phyloP scores from a whole-genome alignment of 2,888 invertebrate genomes.

The Hypena proboscidalis region DNA sequence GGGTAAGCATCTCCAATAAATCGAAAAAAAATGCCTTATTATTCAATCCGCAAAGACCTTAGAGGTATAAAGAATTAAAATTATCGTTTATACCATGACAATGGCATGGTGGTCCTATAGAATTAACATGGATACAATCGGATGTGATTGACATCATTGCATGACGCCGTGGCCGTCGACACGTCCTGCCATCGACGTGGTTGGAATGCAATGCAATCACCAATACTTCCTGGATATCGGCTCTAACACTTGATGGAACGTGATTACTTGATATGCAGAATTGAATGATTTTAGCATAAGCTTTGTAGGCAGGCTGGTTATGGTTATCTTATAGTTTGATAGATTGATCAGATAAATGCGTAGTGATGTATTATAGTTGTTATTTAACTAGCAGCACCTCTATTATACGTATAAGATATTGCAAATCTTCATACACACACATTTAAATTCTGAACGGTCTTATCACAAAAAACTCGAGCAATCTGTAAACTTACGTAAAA shows the following conservation, averaged over 20 bases:
- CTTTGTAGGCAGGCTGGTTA: too few species aligned
- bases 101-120: slow-evolving; percentile 59
- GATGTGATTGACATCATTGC: slow-evolving; percentile 67
- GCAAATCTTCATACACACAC: too few species aligned
- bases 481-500: too few species aligned
- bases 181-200: slow-evolving; percentile 74
- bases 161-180: slow-evolving; percentile 61
- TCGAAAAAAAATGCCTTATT: slow-evolving; percentile 50
- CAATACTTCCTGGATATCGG: slow-evolving; percentile 52
- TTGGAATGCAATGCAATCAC: slow-evolving; percentile 52
- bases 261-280: slow-evolving; percentile 10
- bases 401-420: too few species aligned
- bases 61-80: slow-evolving; percentile 61
- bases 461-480: too few species aligned
- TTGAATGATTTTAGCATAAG: slow-evolving; percentile 6
- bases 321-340: too few species aligned
- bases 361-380: too few species aligned
- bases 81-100: slow-evolving; percentile 48
- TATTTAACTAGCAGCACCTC: too few species aligned
- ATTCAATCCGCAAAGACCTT: slow-evolving; percentile 67
- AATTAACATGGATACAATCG: slow-evolving; percentile 73
- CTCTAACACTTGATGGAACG: slow-evolving; percentile 21
- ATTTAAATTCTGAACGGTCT: too few species aligned
- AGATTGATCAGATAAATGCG: too few species aligned
- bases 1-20: background rate